Evolutionary conservation across 1,140 invertebrate species (phyloP).

Genomic region (Aphidius ervi): DNA sequence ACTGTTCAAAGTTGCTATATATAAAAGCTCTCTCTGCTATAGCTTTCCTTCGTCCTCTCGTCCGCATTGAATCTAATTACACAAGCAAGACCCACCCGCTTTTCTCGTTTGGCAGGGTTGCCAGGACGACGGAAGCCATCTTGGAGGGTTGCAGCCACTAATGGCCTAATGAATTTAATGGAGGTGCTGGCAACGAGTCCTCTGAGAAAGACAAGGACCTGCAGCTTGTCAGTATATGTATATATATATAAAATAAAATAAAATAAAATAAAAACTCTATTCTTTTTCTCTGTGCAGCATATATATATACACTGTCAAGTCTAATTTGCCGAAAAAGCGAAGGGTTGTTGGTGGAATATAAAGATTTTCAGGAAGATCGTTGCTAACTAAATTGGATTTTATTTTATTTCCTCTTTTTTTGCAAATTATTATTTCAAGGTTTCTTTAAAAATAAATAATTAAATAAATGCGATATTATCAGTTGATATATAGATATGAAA

Average conservation of each 20-base stretch:
- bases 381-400: too few species aligned
- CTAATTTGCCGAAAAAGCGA: slow-evolving; percentile 22
- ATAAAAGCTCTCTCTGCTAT: background rate
- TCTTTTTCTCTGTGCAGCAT: slow-evolving; percentile 5
- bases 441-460: too few species aligned
- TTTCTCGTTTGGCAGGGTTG: slow-evolving; percentile 37
- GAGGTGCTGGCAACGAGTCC: slow-evolving; percentile 40
- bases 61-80: slow-evolving; percentile 44
- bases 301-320: slow-evolving; percentile 1
- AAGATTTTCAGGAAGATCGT: too few species aligned
- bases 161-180: slow-evolving; percentile 57
- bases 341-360: background rate
- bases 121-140: slow-evolving; percentile 53
- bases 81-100: slow-evolving; percentile 36
- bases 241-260: too few species aligned
- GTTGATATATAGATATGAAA: too few species aligned
- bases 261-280: slow-evolving; percentile 3
- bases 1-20: too few species aligned
- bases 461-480: too few species aligned
- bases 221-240: slow-evolving; percentile 1
- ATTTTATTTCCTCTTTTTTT: too few species aligned
- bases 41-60: background rate
- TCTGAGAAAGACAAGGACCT: slow-evolving; percentile 1
- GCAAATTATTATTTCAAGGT: too few species aligned
- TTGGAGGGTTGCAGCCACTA: slow-evolving; percentile 55